Percentiles rank a stretch among this genome's conserved stretches.
phyloP scores from a whole-genome alignment of 1,140 invertebrate species.

The Hypsibius dujardini region DNA sequence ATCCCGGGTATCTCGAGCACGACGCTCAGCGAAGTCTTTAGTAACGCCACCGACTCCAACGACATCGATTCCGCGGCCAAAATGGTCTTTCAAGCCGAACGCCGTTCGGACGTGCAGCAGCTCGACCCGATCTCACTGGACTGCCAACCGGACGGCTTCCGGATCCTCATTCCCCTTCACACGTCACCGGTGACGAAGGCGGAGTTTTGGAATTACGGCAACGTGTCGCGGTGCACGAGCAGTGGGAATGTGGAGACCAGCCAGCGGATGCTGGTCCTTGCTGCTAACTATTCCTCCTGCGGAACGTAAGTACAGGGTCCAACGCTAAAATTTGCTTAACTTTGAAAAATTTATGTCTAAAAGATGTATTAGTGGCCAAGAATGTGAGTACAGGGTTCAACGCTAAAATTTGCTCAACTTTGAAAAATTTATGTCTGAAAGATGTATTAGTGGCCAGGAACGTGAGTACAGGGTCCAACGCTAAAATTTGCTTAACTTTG shows the following conservation, averaged over 20 bases:
- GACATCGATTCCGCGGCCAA: not conserved
- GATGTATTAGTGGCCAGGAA: too few species aligned
- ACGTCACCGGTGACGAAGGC: not conserved
- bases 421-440: too few species aligned
- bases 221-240: not conserved
- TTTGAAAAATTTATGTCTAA: too few species aligned
- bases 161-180: not conserved
- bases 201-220: constrained; percentile 2
- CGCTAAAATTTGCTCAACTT: too few species aligned
- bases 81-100: not conserved
- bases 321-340: too few species aligned
- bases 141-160: constrained; percentile 13
- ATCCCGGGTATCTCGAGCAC: not conserved
- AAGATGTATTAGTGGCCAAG: too few species aligned
- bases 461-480: too few species aligned
- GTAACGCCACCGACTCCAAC: not conserved
- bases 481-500: too few species aligned
- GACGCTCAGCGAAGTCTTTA: not conserved
- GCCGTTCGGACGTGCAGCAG: not conserved
- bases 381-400: too few species aligned
- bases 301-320: too few species aligned
- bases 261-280: constrained; percentile 2
- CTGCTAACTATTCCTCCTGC: constrained; percentile 1
- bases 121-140: constrained; percentile 7
- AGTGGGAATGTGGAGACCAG: not conserved